Evolutionary conservation across 1,140 invertebrate species (phyloP).

Genomic region (Eufriesea mexicana): DNA sequence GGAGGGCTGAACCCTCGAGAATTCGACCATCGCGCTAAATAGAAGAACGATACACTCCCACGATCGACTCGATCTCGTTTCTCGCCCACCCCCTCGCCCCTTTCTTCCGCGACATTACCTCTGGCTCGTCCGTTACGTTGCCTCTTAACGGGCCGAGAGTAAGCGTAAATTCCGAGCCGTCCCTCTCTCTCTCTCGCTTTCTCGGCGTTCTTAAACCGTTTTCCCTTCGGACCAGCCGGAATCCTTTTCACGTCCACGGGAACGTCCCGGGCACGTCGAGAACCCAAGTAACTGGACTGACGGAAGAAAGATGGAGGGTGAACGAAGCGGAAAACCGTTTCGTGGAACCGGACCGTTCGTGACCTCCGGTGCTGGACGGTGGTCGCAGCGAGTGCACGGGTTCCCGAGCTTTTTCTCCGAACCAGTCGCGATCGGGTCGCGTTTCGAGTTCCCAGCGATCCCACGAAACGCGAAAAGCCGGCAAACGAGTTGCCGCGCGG

Average conservation of each 20-base stretch:
- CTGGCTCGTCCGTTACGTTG: slow-evolving; percentile 18
- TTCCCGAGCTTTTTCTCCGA: slow-evolving; percentile 48
- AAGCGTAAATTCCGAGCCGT: not conserved
- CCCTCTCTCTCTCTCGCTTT: not conserved
- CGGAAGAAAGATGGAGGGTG: not conserved
- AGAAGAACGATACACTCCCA: slow-evolving; percentile 68
- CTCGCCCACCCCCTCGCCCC: slow-evolving; percentile 18
- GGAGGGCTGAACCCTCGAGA: slow-evolving; percentile 44
- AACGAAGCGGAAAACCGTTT: slow-evolving; percentile 61
- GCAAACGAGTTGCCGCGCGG: slow-evolving; percentile 34
- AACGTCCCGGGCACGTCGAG: not conserved
- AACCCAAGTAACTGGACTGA: slow-evolving; percentile 13
- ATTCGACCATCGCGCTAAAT: slow-evolving; percentile 68
- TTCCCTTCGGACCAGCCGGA: not conserved
- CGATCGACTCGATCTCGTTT: slow-evolving; percentile 62
- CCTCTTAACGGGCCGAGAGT: not conserved
- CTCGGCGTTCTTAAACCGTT: too few relatives aligned
- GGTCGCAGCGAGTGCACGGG: slow-evolving; percentile 57
- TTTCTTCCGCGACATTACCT: slow-evolving; percentile 68
- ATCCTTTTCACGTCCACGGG: not conserved
- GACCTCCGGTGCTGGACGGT: slow-evolving; percentile 67
- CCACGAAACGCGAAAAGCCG: slow-evolving; percentile 26
- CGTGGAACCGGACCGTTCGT: slow-evolving; percentile 73
- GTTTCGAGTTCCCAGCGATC: slow-evolving; percentile 57
- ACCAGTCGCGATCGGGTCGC: slow-evolving; percentile 64